phyloP scores from a whole-genome alignment of 2,113 vertebrate genomes.

The Ictalurus furcatus region DNA sequence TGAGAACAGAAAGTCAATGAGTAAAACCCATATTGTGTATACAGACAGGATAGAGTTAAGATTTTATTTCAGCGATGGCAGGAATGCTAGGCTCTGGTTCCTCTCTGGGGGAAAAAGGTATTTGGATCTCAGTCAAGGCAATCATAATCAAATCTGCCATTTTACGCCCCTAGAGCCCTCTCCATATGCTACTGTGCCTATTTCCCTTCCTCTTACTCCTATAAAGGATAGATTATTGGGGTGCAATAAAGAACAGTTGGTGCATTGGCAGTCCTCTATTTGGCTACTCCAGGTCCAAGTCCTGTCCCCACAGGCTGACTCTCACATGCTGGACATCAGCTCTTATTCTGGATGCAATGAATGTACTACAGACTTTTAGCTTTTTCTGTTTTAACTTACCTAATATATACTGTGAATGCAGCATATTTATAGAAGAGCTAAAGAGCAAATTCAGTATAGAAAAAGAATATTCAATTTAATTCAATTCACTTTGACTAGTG shows the following conservation, averaged over 20 bases:
- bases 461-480: neutral
- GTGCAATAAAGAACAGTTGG: slow-evolving; percentile 52
- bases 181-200: slow-evolving; percentile 25
- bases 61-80: slow-evolving; percentile 69
- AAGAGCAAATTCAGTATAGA: neutral
- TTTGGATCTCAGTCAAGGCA: slow-evolving; percentile 47
- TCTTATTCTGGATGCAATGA: neutral
- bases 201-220: slow-evolving; percentile 14
- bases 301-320: slow-evolving; percentile 60
- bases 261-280: slow-evolving; percentile 58
- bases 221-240: slow-evolving; percentile 37
- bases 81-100: slow-evolving; percentile 69
- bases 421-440: neutral
- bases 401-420: neutral
- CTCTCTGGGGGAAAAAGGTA: slow-evolving; percentile 62
- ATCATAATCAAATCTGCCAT: slow-evolving; percentile 23
- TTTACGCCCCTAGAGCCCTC: slow-evolving; percentile 10
- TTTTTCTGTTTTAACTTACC: neutral
- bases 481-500: neutral
- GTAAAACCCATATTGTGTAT: neutral
- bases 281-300: slow-evolving; percentile 53
- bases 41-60: slow-evolving; percentile 68
- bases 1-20: neutral
- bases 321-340: neutral
- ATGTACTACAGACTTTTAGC: neutral